Evolutionary conservation across 92 coral and sea anemone species (phyloP).

Genomic region (Paramuricea clavata): DNA sequence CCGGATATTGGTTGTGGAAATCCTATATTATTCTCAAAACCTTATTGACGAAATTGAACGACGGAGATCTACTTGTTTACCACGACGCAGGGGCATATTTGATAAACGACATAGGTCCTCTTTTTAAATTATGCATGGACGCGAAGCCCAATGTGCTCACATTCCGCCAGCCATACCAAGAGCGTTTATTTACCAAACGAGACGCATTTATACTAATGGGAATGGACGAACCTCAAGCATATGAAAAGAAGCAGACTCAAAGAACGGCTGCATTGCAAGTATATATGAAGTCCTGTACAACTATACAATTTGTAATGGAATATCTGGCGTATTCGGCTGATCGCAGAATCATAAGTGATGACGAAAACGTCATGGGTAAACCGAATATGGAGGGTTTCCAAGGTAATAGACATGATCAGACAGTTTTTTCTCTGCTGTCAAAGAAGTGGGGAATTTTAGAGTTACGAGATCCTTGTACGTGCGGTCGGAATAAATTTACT

Average conservation of each 20-base stretch:
- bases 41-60: no score
- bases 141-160: not conserved
- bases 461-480: no score
- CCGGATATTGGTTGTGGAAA: no score
- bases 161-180: not conserved
- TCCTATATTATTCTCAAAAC: no score
- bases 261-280: no score
- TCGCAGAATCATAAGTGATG: not conserved
- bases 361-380: no score
- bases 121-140: no score
- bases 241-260: not conserved
- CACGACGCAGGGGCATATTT: no score
- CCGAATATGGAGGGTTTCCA: not conserved
- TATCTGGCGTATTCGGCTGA: not conserved
- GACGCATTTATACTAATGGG: conserved; percentile 2
- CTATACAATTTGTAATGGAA: no score
- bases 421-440: conserved; percentile 10
- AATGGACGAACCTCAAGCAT: not conserved
- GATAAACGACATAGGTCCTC: no score
- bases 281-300: not conserved
- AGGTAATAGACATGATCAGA: conserved; percentile 5
- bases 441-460: conserved; percentile 14
- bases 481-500: no score
- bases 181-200: not conserved
- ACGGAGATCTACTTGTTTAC: no score